A percentile compares a stretch with the other conserved stretches of the same genome.
Conservation (phyloP, 2,888 invertebrate species). For the Zaprionus bogoriensis region DNA sequence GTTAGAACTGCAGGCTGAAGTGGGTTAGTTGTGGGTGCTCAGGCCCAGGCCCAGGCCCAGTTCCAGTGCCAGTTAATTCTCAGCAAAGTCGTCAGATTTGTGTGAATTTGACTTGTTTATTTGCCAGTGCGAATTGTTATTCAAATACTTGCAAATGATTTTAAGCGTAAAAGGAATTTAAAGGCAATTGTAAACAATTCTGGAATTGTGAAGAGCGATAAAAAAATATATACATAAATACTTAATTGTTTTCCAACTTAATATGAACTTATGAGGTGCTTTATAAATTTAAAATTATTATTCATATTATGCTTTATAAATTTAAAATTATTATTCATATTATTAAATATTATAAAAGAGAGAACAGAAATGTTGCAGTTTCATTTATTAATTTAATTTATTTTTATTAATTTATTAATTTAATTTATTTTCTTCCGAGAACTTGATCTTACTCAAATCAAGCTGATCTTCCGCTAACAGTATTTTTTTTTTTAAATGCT, state of each 20-base stretch:
- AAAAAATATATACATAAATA: not conserved
- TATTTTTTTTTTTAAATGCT: not conserved
- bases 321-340: too few relatives aligned
- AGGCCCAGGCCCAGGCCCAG: slow-evolving; percentile 9
- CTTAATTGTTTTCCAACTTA: not conserved
- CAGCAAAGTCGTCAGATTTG: not conserved
- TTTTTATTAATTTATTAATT: not conserved
- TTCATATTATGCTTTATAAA: too few relatives aligned
- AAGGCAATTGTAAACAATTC: too few relatives aligned
- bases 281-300: too few relatives aligned
- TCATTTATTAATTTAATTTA: not conserved
- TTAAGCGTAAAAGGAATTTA: not conserved
- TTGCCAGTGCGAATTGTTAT: not conserved
- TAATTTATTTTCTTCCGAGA: not conserved
- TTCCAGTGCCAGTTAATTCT: not conserved
- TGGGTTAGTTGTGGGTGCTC: slow-evolving; percentile 60
- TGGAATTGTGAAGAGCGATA: not conserved
- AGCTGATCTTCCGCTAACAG: too few relatives aligned
- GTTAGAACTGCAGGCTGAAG: slow-evolving; percentile 32
- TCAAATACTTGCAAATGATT: not conserved
- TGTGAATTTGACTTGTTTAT: not conserved
- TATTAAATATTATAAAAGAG: not conserved
- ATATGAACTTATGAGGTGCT: too few relatives aligned
- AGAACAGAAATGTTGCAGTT: too few relatives aligned
- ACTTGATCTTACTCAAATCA: too few relatives aligned